A percentile compares a stretch with the other conserved stretches of the same genome.
Conservation (phyloP, 2,888 invertebrate species). For the Bursaphelenchus okinawaensis region DNA sequence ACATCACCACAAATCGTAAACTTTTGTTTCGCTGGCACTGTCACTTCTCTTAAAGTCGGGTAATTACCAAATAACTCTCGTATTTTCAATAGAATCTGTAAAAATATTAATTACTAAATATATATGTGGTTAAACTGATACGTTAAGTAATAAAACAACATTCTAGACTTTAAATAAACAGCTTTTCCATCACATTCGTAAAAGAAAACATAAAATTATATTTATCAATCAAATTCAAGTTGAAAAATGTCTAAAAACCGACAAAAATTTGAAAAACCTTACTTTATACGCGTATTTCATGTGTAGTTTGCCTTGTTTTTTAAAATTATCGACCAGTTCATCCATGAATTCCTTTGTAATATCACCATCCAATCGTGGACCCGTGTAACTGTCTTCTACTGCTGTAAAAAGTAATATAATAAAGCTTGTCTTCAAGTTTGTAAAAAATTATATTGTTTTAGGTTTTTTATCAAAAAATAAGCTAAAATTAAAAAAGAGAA, state of each 20-base stretch:
- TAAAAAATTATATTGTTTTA: not conserved
- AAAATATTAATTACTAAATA: not conserved
- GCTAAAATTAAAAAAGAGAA: not conserved
- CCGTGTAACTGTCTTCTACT: constrained; percentile 87
- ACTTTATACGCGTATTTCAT: constrained; percentile 94
- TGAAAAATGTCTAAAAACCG: no score
- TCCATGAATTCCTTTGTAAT: constrained; percentile 83
- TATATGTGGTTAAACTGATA: no score
- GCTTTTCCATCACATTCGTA: no score
- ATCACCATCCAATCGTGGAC: constrained; percentile 74
- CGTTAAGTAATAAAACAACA: no score
- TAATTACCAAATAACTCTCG: not conserved
- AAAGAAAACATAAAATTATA: no score
- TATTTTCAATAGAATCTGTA: not conserved
- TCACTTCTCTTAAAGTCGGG: not conserved
- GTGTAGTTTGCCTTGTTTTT: constrained; percentile 84
- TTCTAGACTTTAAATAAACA: no score
- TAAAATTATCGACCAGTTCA: constrained; percentile 81
- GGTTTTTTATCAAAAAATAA: not conserved
- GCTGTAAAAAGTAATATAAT: constrained; percentile 63
- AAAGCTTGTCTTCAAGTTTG: not conserved
- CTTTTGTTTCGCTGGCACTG: constrained; percentile 62
- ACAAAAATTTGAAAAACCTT: constrained; percentile 31
- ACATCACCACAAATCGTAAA: constrained; percentile 98
- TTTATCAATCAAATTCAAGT: no score